Percentiles rank a stretch among this genome's conserved stretches.
These are phyloP conservation scores for Rhynchomys soricoides DNA, from an alignment of 2,113 vertebrate genomes.

Conservation along the genomic window DNA sequence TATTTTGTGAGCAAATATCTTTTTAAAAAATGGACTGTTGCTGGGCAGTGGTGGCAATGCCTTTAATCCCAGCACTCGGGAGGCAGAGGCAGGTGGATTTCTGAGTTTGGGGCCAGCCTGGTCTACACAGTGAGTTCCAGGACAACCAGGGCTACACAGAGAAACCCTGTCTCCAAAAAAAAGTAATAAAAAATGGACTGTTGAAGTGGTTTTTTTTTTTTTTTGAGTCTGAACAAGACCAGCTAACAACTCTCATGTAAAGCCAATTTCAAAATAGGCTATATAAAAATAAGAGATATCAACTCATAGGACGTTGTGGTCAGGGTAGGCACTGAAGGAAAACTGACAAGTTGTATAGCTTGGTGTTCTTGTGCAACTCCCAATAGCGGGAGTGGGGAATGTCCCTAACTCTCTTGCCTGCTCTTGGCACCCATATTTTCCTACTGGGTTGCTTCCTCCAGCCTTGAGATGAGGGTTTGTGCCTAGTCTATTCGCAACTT, in stretches of 20 bases:
- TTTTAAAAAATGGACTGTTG: conserved; percentile 26
- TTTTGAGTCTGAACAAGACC: conserved; percentile 38
- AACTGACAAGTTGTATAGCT: not conserved
- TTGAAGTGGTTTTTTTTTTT: conserved; percentile 38
- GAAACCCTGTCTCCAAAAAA: too few relatives aligned
- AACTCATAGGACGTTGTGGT: conserved; percentile 27
- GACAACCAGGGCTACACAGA: too few relatives aligned
- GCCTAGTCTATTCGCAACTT: not conserved
- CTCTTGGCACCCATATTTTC: not conserved
- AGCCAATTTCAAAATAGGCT: conserved; percentile 61
- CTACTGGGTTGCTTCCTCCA: not conserved
- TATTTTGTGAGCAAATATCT: not conserved
- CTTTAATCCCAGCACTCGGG: too few relatives aligned
- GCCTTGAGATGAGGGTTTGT: not conserved
- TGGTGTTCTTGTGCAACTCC: not conserved
- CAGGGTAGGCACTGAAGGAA: not conserved
- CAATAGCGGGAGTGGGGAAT: not conserved
- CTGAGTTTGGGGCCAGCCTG: too few relatives aligned
- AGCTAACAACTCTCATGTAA: conserved; percentile 45
- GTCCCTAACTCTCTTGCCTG: not conserved
- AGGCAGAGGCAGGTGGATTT: too few relatives aligned
- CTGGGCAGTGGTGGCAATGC: too few relatives aligned
- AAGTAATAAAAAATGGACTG: too few relatives aligned
- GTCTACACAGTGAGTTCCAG: too few relatives aligned
- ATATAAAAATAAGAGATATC: not conserved